Conservation (phyloP, 2,888 invertebrate species). For the Mythimna ferrago region DNA sequence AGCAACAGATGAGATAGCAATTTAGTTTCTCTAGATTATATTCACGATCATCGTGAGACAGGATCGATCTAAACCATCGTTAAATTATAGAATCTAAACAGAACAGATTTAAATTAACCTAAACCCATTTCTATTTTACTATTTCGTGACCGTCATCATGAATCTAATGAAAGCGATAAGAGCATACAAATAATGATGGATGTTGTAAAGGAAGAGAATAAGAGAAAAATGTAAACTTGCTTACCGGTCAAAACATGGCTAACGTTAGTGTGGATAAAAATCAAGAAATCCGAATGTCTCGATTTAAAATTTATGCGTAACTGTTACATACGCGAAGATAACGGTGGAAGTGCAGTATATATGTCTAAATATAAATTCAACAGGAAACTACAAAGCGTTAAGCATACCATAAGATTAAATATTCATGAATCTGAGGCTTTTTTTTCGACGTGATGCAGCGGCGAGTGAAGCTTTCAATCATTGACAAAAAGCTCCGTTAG, state of each 20-base stretch:
- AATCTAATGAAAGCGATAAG: background rate
- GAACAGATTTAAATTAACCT: background rate
- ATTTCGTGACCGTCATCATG: slow-evolving; percentile 29
- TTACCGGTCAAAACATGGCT: background rate
- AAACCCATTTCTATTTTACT: background rate
- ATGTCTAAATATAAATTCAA: slow-evolving; percentile 51
- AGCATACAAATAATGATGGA: background rate
- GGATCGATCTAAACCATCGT: background rate
- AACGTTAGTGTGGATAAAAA: slow-evolving; percentile 15
- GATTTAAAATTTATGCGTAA: slow-evolving; percentile 37
- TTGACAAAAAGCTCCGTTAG: slow-evolving; percentile 44
- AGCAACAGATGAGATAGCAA: background rate
- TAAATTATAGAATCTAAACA: slow-evolving; percentile 2
- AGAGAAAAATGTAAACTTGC: background rate
- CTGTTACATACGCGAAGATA: slow-evolving; percentile 43
- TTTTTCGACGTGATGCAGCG: slow-evolving; percentile 49
- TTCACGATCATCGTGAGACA: slow-evolving; percentile 14
- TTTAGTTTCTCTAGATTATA: background rate
- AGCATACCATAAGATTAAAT: slow-evolving; percentile 53
- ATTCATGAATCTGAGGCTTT: slow-evolving; percentile 57
- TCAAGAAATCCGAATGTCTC: slow-evolving; percentile 34
- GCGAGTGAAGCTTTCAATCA: slow-evolving; percentile 39
- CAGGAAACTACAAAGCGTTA: slow-evolving; percentile 61
- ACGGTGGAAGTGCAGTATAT: slow-evolving; percentile 59
- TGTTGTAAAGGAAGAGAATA: background rate